Base-by-base conservation (phyloP, 1,140 invertebrate species). In the Asobara japonica region DNA sequence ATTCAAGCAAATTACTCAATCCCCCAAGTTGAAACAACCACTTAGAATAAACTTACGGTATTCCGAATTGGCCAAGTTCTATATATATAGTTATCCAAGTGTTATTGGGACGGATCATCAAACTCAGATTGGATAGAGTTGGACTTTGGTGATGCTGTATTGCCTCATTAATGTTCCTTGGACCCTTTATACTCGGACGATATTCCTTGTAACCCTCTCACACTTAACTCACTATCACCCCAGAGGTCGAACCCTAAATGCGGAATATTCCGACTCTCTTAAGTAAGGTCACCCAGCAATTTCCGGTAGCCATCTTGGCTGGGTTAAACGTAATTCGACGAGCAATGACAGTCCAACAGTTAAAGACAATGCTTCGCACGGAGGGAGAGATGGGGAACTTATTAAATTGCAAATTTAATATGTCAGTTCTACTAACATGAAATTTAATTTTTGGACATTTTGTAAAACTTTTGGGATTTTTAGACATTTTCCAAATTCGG, bases 261-360 rank as follows among this genome's bases (percentile, higher is more conserved):
- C 29, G 25, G 29, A 62, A 25, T 62, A 66, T 64, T 73, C 78
- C 69, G 78, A 73, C 80, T 80, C 80, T 84, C 78, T 81, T 82
- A 84, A 84, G 80, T 84, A 86, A 85, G 83, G 83, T 86, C 84
- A 84, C 79, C 84, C 79, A 81, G 83, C 82, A 85, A 86, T 86
- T 87, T 87, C 83, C 83, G 83, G 83, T 84, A 82, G 82, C 82
- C 83, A 84, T 86, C 81, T 86, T 84, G 78, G 73, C 75, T 74
- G 64, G 45, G 66, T 74, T 76, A 78, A 79, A 77, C 73, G 76
- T 83, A 82, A 81, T 79, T 82, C 78, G 76, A 76, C 65, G 22
- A 56, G 51, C 51, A 56, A 56, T 56, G 51, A 56, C 20, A 56
- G 51, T 56, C n/a, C n/a, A n/a, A n/a, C n/a, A n/a, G n/a, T n/a